Evolutionary conservation across 2,888 invertebrate genomes (phyloP), one percentile per base, ranked within the genome.

Genomic region (Sarcophaga carnaria): DNA sequence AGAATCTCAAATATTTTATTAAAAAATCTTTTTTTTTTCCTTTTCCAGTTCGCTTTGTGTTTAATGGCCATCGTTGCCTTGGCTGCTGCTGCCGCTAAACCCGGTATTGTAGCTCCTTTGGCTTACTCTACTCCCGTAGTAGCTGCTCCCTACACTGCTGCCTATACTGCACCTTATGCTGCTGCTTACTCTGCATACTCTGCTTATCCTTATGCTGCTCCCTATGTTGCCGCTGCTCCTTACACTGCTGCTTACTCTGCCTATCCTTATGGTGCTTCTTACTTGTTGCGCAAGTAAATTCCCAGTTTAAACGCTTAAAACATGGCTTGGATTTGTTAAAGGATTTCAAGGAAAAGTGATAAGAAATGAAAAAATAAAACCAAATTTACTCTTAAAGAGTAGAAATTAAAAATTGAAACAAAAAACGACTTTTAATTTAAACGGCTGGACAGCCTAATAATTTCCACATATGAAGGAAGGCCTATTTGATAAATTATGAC

Each of bases 181-280:
- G 74, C 86, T 14, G 37, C 83, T n/a, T 83, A 86, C 22, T 60
- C 89, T 20, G 88, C 89, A 62, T 88, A 54, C 67, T 25, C 88
- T 69, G 71, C 86, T 54, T 64, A 85, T 17, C 85, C 88, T 3
- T 89, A 88, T 62, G 85, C 88, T 10, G 62, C 86, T 27, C 86
- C 88, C 12, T 87, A 87, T 62, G 64, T 90, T 11, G 90, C 89
- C 11, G 86, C 88, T 67, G 64, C 88, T 27, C 88, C 89, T 2
- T 87, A 88, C 10, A 88, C 89, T 11, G 89, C 89, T 71, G 83
- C 87, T 17, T 89, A 89, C 47, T 81, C 82, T 2, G 80, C 89
- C n/a, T 80, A 89, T 12, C 89, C 92, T 22, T 92, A 92, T 67
- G 69, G 79, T 69, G 83, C 75, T 69, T 86, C 86, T 14, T 84